Conservation (phyloP, 2,888 invertebrate species). For the Tiliacea citrago region DNA sequence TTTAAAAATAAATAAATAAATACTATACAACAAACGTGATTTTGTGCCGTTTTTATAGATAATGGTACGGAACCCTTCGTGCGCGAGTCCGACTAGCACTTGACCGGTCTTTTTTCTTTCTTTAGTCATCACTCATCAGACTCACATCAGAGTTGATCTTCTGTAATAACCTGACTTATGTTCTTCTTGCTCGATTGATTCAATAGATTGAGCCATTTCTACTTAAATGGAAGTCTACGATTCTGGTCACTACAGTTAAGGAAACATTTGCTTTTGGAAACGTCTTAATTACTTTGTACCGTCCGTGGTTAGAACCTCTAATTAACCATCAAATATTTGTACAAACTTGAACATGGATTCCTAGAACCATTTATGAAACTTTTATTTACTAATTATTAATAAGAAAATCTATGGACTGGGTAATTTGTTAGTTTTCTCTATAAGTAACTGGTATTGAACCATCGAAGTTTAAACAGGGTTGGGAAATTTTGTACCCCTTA, state of each 20-base stretch:
- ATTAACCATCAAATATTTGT: not conserved
- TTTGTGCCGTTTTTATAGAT: no score
- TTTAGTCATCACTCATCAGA: no score
- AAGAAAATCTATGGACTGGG: not conserved
- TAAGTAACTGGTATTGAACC: not conserved
- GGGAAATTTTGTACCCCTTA: not conserved
- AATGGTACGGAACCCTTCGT: no score
- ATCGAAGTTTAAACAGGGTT: not conserved
- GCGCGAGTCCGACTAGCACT: no score
- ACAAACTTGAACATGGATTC: not conserved
- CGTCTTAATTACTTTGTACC: slow-evolving; percentile 30
- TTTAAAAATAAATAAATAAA: no score
- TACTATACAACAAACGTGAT: no score
- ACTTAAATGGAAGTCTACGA: slow-evolving; percentile 28
- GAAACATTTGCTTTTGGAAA: slow-evolving; percentile 30
- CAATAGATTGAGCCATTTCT: slow-evolving; percentile 49
- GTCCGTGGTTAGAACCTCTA: not conserved
- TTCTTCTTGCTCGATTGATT: slow-evolving; percentile 36
- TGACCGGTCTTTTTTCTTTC: no score
- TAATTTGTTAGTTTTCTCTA: not conserved
- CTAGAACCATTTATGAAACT: not conserved
- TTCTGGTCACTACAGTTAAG: slow-evolving; percentile 16
- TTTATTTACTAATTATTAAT: not conserved
- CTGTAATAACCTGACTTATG: not conserved
- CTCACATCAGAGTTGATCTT: slow-evolving; percentile 13